Evolutionary conservation across 2,797 vertebrate species (phyloP), one percentile per base, ranked within the genome.

Genomic region (Otolemur crassicaudatus): DNA sequence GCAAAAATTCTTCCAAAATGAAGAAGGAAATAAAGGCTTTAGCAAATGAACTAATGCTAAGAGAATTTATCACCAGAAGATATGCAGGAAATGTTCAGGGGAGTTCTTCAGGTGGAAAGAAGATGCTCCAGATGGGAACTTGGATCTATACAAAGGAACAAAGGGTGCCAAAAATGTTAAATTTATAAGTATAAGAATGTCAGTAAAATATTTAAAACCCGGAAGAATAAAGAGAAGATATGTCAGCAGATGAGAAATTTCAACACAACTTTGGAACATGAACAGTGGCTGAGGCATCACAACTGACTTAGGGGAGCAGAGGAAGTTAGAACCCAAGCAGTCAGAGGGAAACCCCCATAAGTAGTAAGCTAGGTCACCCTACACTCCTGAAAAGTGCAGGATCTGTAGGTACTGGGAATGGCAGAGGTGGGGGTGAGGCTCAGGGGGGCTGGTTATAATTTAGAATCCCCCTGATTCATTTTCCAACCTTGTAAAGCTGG

Each of bases 151-250:
- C 79, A 93, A 95, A 96, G 90, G 65, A 90, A 85, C 43, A 40
- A 96, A 79, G 43, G 80, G 65, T 81, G 37, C 88, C 90, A 77
- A 61, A 92, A 87, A 96, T 81, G 82, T 83, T 95, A 92, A 91
- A 94, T 76, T 31, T 96, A 58, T 92, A 85, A 95, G 72, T 87
- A 49, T 95, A 82, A 93, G 82, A 94, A 83, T 46, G 86, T 92
- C 95, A 90, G 60, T 91, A 94, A 95, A 96, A 96, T 94, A 97
- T 93, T 95, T 93, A 94, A 97, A 97, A 94, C 89, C 79, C 61
- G 83, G 70, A 92, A 94, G 56, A 88, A 96, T 77, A 96, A 85
- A 96, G 91, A 88, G 56, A 77, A 82, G 81, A 96, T 76, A 76
- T 53, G 43, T 90, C 77, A 94, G 93, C 70, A 80, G 76, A 90